Conservation (phyloP, 2,797 vertebrate genomes). For the Strix occidentalis region DNA sequence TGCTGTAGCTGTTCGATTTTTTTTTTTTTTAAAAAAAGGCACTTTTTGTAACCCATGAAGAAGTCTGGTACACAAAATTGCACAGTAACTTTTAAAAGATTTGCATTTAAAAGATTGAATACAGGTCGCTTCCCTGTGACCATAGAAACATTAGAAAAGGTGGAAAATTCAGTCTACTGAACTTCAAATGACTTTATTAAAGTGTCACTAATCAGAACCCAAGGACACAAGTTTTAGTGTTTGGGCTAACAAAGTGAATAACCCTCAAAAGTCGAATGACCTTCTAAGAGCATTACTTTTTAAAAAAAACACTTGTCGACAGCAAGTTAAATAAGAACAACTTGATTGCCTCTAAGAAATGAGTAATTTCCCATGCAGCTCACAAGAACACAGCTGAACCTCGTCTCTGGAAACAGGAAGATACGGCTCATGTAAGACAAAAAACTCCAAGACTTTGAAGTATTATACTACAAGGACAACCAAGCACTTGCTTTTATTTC, state of each 20-base stretch:
- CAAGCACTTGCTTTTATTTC: background rate
- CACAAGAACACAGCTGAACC: constrained; percentile 69
- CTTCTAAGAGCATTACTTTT: constrained; percentile 86
- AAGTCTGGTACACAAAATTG: constrained; percentile 86
- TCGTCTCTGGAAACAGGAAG: background rate
- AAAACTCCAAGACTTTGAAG: background rate
- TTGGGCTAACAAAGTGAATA: constrained; percentile 85
- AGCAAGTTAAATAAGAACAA: constrained; percentile 76
- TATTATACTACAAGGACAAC: background rate
- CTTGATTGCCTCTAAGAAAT: constrained; percentile 69
- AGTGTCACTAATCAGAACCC: constrained; percentile 98
- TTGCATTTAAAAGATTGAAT: constrained; percentile 99
- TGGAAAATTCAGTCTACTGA: constrained; percentile 97
- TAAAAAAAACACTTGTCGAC: constrained; percentile 77
- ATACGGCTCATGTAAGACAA: background rate
- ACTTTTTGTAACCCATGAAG: constrained; percentile 79
- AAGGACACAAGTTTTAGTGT: constrained; percentile 94
- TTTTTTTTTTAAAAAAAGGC: background rate
- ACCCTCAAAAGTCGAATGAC: constrained; percentile 84
- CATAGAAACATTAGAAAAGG: constrained; percentile 97
- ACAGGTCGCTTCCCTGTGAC: constrained; percentile 87
- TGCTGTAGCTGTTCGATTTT: constrained; percentile 55
- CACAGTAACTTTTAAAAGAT: constrained; percentile 89
- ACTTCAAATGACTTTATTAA: constrained; percentile 99
- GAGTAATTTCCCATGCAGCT: constrained; percentile 75